Base-by-base conservation (phyloP, 2,113 vertebrate genomes). In the Scomber scombrus region DNA sequence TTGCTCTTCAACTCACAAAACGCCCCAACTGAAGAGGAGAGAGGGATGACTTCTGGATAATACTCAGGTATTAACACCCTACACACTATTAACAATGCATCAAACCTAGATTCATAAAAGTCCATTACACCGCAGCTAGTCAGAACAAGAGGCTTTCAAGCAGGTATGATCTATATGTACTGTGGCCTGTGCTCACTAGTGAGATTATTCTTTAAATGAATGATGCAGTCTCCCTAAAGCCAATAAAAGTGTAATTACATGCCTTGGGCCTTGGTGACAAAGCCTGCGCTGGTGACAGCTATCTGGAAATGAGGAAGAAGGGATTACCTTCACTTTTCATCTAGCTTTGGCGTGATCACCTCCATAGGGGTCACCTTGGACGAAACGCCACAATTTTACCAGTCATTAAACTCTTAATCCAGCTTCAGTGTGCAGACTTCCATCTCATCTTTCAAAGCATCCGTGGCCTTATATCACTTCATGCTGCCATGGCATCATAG, bases 351-450 rank as follows among this genome's bases (percentile, higher is more conserved):
- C 81, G 71, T 68, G 79, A 87, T 93, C 92, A 90, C 90, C 88
- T 91, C 91, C 66, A 77, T 78, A 61, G 85, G 85, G 94, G 95
- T 95, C 94, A 95, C 94, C 94, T 95, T 95, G 93, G 92, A 92
- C 43, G 50, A 90, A 91, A 93, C 78, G 77, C 93, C 91, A 94
- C 91, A 93, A 93, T 94, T 95, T 95, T 93, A 95, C 93, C 94
- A 94, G 89, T 95, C 94, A 95, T 95, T 95, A 95, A 95, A 95
- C 94, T 91, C 91, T 87, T 94, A 94, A 95, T 95, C 93, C 91
- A 80, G 85, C 80, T 77, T 84, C 84, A 66, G 77, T 70, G 84
- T 77, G 55, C 70, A 79, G 75, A 88, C 87, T 83, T 79, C 78
- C 79, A 80, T 74, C 69, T 92, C 91, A 91, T 94, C 87, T 85